A percentile compares a stretch with the other conserved stretches of the same genome.
These are phyloP conservation scores for Campoplex nolae DNA, from an alignment of 2,888 invertebrate species.

Conservation along the genomic window DNA sequence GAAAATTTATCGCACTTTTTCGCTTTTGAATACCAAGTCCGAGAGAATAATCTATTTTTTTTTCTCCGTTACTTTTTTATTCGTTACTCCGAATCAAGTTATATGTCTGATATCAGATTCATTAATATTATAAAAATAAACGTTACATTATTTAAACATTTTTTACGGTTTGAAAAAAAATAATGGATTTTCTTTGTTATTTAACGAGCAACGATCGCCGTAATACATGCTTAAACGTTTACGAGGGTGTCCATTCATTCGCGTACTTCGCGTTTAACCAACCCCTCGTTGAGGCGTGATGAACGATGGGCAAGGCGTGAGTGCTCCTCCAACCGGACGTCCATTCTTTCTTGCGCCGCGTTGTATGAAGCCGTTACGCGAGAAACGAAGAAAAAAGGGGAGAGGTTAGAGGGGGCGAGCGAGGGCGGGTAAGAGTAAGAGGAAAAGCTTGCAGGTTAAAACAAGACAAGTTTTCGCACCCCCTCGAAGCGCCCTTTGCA, in stretches of 20 bases:
- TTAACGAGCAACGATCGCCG: neutral
- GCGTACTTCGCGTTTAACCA: conserved; percentile 15
- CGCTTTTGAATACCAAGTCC: conserved; percentile 75
- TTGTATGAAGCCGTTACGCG: neutral
- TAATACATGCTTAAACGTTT: conserved; percentile 4
- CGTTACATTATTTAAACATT: neutral
- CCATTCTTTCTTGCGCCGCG: conserved; percentile 11
- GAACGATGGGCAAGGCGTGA: conserved; percentile 41
- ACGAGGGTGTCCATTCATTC: conserved; percentile 48
- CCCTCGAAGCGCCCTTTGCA: neutral
- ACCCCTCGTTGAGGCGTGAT: conserved; percentile 34
- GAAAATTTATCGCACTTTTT: conserved; percentile 79
- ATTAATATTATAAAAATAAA: neutral
- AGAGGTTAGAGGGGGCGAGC: neutral
- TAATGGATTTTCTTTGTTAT: neutral
- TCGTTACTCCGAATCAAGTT: conserved; percentile 67
- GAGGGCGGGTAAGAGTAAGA: neutral
- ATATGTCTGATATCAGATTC: neutral
- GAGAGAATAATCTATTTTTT: neutral
- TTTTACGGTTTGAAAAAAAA: neutral
- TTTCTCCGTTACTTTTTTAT: conserved; percentile 70
- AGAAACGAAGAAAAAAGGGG: neutral
- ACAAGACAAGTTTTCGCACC: conserved; percentile 15
- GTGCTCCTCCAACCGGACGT: conserved; percentile 39
- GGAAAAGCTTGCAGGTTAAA: conserved; percentile 6